These are phyloP conservation scores for Gila robusta DNA, from an alignment of 2,797 vertebrate species.

Conservation along the genomic window DNA sequence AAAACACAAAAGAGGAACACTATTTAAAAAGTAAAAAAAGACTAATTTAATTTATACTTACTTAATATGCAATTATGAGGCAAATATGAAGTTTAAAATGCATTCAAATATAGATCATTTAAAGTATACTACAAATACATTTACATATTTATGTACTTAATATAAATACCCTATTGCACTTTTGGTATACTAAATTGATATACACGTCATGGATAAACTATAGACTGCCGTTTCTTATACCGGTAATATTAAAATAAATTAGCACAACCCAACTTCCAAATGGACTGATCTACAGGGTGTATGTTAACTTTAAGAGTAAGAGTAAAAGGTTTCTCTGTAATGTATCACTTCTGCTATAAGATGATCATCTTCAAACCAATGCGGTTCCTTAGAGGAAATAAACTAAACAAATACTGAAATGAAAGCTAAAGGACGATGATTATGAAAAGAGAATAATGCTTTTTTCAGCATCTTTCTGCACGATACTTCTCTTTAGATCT, in stretches of 20 bases:
- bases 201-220: background rate
- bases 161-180: too few species aligned
- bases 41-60: background rate
- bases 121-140: background rate
- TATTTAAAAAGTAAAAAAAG: background rate
- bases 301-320: background rate
- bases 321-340: background rate
- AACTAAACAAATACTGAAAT: background rate
- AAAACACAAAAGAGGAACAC: background rate
- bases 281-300: background rate
- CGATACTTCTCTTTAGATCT: too few species aligned
- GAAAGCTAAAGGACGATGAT: background rate
- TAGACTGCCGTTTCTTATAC: background rate
- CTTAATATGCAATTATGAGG: background rate
- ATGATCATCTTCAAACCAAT: background rate
- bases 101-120: background rate
- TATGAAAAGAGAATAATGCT: background rate
- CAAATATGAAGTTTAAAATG: background rate
- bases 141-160: too few species aligned
- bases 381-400: background rate
- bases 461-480: background rate
- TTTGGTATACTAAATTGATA: too few species aligned
- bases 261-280: background rate
- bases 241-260: background rate
- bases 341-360: background rate